phyloP scores from a whole-genome alignment of 53 echinoderm and acorn worm species.

The Temnopleurus reevesii region DNA sequence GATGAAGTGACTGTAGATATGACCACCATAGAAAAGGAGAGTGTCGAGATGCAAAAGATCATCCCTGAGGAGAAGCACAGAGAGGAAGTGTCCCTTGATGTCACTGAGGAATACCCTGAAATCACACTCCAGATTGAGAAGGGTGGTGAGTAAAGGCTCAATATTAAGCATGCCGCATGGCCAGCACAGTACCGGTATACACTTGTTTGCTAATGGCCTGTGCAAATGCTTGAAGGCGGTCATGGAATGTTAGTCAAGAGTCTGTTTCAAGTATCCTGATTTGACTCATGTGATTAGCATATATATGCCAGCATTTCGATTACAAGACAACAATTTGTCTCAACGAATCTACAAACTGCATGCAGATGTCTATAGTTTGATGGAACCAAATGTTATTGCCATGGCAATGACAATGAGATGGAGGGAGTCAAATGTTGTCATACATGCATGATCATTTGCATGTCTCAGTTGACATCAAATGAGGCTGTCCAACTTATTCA shows the following conservation, averaged over 20 bases:
- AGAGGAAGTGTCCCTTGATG: slow-evolving; percentile 46
- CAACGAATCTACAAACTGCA: too few species aligned
- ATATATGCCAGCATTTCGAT: too few species aligned
- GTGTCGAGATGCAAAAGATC: slow-evolving; percentile 3
- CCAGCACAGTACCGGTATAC: neutral
- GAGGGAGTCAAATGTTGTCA: too few species aligned
- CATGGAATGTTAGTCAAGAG: neutral
- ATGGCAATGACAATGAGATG: too few species aligned
- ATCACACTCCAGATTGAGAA: slow-evolving; percentile 48
- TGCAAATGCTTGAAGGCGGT: neutral
- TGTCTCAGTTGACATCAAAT: too few species aligned
- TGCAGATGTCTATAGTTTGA: too few species aligned
- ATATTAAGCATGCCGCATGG: slow-evolving; percentile 39
- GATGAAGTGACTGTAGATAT: slow-evolving; percentile 48
- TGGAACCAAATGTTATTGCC: too few species aligned
- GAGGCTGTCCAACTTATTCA: too few species aligned
- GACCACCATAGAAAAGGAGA: slow-evolving; percentile 6
- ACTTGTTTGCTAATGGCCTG: neutral
- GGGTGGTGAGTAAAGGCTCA: slow-evolving; percentile 52
- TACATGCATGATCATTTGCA: too few species aligned
- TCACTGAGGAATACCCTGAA: slow-evolving; percentile 10
- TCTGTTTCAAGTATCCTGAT: neutral
- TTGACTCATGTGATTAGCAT: neutral
- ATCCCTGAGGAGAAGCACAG: slow-evolving; percentile 12
- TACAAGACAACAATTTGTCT: too few species aligned